Evolutionary conservation across 2,113 vertebrate genomes (phyloP).

Genomic region (Herpailurus yagouaroundi): DNA sequence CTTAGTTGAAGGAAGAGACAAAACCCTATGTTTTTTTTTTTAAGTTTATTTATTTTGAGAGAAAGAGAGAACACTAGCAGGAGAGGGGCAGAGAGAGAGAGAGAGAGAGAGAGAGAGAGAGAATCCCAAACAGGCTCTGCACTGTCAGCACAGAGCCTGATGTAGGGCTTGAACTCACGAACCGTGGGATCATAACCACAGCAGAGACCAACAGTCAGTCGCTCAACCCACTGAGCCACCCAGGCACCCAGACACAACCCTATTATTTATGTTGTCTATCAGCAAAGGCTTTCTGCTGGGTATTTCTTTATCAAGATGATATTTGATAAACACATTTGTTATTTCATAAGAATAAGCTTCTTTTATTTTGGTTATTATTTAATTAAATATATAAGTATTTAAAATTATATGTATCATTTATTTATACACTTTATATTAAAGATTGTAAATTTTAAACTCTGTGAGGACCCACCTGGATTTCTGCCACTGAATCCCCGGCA

Average conservation of each 20-base stretch:
- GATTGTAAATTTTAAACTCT: neutral
- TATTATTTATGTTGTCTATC: neutral
- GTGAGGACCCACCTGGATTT: neutral
- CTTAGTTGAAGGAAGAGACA: neutral
- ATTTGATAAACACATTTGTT: neutral
- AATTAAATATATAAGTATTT: neutral
- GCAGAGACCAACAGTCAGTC: too few relatives aligned
- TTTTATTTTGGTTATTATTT: neutral
- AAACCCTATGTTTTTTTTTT: neutral
- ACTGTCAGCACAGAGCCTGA: too few relatives aligned
- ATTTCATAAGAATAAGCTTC: neutral
- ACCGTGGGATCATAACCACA: too few relatives aligned
- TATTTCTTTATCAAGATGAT: neutral
- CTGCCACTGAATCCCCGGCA: neutral
- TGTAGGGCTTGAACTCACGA: too few relatives aligned
- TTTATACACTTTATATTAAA: neutral
- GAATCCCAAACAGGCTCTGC: too few relatives aligned
- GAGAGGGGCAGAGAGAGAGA: too few relatives aligned
- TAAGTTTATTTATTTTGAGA: too few relatives aligned
- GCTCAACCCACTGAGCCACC: too few relatives aligned
- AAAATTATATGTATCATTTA: neutral
- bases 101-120: too few relatives aligned
- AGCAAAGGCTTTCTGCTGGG: neutral
- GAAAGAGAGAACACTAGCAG: too few relatives aligned
- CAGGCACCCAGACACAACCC: accelerated